These are phyloP conservation scores for Lasaia peninsularis DNA, from an alignment of 1,140 invertebrate species.

Conservation along the genomic window DNA sequence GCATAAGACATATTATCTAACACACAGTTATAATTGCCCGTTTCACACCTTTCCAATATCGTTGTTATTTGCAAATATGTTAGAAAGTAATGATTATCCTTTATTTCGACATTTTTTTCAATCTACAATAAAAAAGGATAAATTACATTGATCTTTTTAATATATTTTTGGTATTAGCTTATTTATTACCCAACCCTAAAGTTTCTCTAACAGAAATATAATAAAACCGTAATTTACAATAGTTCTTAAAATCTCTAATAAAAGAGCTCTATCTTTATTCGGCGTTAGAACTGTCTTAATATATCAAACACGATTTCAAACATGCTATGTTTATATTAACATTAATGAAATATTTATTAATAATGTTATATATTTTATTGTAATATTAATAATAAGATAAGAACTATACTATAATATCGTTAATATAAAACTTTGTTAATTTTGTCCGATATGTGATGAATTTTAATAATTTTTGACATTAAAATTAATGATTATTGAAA, in stretches of 20 bases:
- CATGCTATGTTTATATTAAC: too few species aligned
- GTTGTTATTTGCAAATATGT: background rate
- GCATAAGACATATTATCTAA: background rate
- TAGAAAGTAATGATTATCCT: background rate
- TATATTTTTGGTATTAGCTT: constrained; percentile 8
- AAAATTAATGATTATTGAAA: background rate
- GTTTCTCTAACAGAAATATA: background rate
- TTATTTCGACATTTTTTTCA: background rate
- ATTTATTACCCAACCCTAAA: background rate
- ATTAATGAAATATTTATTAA: too few species aligned
- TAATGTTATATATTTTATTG: background rate
- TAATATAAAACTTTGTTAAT: background rate
- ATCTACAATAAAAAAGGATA: background rate
- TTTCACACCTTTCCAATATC: constrained; percentile 7
- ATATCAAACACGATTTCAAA: too few species aligned
- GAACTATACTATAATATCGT: background rate
- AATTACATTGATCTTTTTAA: background rate
- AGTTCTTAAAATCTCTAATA: too few species aligned
- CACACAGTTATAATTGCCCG: constrained; percentile 2
- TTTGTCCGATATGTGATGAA: background rate
- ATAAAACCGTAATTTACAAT: background rate
- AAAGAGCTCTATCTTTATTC: too few species aligned
- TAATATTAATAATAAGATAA: background rate
- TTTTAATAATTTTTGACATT: background rate
- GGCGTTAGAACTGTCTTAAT: too few species aligned